Evolutionary conservation across 1,140 invertebrate genomes (phyloP), one percentile per base, ranked within the genome.

Genomic region (Danaus melanippus): DNA sequence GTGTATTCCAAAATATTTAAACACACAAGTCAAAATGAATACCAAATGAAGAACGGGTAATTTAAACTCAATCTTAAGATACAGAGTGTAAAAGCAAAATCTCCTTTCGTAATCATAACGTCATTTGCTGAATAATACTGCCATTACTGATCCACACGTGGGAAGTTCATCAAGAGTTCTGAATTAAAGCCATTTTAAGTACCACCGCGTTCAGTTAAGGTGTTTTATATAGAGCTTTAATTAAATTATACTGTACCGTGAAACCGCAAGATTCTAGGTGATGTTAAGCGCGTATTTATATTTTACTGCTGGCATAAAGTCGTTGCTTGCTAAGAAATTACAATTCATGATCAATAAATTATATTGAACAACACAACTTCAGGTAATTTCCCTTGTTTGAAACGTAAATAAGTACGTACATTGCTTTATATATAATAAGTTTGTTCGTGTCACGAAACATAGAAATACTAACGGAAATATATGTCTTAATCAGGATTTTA

Each of bases 191-290:
- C 58, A 71, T 65, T 70, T 76, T 75, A 79, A 74, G 69, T 76
- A 70, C 69, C 62, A 70, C 66, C 65, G 66, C 65, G 64, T 58
- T 61, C 66, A 53, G 64, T 53, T 60, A 64, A 65, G 62, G 67
- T 75, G 74, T 76, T 79, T 80, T 81, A 81, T 78, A 76, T 69
- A 60, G 62, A 58, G 67, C 71, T 67, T 78, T 79, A 82, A 84
- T 84, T 80, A 79, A 84, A 84, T 81, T 78, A 79, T 67, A 65
- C 77, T 74, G 76, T 81, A 74, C 72, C 62, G 60, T 46, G 46
- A 65, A 74, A 77, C 75, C 79, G 62, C 76, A 71, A 72, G 68
- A 62, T 67, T 32, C 21, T 32, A 32, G 21, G 21, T 32, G 21
- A 32, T 32, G 21, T 32, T 64, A 51, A 62, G 56, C 53, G 54